Percentiles rank a stretch among this genome's conserved stretches.
These are phyloP conservation scores for Halcyon smyrnensis DNA, from an alignment of 2,797 vertebrate species.

Conservation along the genomic window DNA sequence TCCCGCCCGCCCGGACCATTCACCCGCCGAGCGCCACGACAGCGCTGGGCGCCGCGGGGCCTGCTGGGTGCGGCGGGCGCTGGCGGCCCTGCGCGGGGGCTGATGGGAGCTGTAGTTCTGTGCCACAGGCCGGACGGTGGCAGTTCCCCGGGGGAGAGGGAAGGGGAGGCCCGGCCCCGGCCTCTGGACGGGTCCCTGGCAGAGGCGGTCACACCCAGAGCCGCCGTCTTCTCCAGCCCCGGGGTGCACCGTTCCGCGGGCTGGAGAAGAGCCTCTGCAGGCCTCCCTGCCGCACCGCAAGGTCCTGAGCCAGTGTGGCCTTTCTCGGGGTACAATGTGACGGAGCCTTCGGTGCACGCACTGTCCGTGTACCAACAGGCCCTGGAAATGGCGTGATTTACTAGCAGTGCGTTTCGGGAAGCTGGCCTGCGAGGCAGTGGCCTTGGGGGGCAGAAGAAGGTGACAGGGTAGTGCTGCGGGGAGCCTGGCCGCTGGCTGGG, in stretches of 20 bases:
- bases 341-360: rapidly evolving
- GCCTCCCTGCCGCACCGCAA: too few species aligned
- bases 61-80: not conserved
- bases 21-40: constrained; percentile 31
- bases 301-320: too few species aligned
- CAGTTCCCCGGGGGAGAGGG: too few species aligned
- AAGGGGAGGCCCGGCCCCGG: too few species aligned
- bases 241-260: rapidly evolving
- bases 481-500: not conserved
- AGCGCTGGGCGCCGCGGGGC: not conserved
- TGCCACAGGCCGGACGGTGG: not conserved
- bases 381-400: rapidly evolving
- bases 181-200: not conserved
- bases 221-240: rapidly evolving
- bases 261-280: not conserved
- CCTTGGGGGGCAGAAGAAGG: not conserved
- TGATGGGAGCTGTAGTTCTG: not conserved
- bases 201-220: too few species aligned
- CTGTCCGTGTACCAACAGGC: not conserved
- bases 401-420: rapidly evolving
- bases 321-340: rapidly evolving
- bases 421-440: rapidly evolving
- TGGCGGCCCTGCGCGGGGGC: not conserved
- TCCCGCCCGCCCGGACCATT: not conserved
- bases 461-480: rapidly evolving